Conservation (phyloP, 2,113 vertebrate genomes). For the Dicentrarchus labrax region DNA sequence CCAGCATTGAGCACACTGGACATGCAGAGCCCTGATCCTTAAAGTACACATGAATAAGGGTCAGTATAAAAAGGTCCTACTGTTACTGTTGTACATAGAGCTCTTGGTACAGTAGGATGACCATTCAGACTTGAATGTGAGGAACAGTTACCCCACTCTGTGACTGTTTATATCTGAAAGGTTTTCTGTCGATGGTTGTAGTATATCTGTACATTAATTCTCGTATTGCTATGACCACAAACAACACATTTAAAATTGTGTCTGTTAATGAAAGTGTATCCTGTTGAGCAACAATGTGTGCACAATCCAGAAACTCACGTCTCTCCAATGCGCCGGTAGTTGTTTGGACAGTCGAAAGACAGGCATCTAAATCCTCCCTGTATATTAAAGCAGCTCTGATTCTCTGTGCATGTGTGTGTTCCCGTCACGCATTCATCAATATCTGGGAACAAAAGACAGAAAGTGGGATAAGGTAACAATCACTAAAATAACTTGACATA, state of each 20-base stretch:
- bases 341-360: slow-evolving; percentile 90
- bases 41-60: not conserved
- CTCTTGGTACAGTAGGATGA: not conserved
- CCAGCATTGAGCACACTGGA: slow-evolving; percentile 58
- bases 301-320: slow-evolving; percentile 88
- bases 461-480: not conserved
- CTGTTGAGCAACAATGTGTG: not conserved
- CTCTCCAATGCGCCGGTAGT: slow-evolving; percentile 91
- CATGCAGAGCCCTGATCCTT: slow-evolving; percentile 67
- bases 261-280: not conserved
- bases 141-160: not conserved
- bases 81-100: not conserved
- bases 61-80: slow-evolving; percentile 4
- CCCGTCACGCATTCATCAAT: slow-evolving; percentile 93
- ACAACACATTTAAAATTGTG: not conserved
- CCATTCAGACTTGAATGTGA: not conserved
- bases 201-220: not conserved
- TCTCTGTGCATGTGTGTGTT: slow-evolving; percentile 90
- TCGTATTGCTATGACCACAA: not conserved
- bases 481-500: not conserved
- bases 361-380: slow-evolving; percentile 94
- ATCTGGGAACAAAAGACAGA: slow-evolving; percentile 81
- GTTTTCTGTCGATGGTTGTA: not conserved
- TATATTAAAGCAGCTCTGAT: slow-evolving; percentile 96
- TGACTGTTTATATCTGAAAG: not conserved